Evolutionary conservation across 1,140 invertebrate genomes (phyloP), one percentile per base, ranked within the genome.

Genomic region (Ylistrum balloti): DNA sequence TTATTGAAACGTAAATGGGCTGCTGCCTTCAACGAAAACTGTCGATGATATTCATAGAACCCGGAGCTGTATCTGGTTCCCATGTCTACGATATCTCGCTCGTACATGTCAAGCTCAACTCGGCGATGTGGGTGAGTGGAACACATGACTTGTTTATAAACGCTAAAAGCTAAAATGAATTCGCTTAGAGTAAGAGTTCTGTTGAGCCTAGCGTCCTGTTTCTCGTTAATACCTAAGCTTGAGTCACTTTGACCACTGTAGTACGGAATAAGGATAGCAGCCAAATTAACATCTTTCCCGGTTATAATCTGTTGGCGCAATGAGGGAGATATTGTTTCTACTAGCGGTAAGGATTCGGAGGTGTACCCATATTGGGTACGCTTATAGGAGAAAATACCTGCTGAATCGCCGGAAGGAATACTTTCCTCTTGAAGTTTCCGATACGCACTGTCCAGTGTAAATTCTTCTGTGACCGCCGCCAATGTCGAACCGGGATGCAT

Each of bases 31-130:
- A 85, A 56, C 20, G 88, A 89, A 38, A 85, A 89, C 17, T 34
- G 45, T 88, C 74, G 48, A 33, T 88, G 45, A 34, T 85, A 74
- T n/a, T 89, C 56, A 32, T 89, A 87, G 28, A 86, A 86, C 11
- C 15, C 41, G 1, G 20, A 9, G 1, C 0, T 17, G 41, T 45
- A 45, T 17, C 41, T 13, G 10, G 41, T 45, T 1, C 7, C 41
- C 41, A 45, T 45, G 41, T 45, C 33, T 22, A 86, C 28, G 1
- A 33, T 86, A 10, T 33, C 33, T 33, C 33, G 15, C 10, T 33
- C 33, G 10, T 33, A 33, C 3, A 33, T 11, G 74, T 85, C 74
- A 33, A 33, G 74, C 22, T 86, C 33, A 13, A 33, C 22, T 0
- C 9, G 28, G 7, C 33, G 5, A 10, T 9, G 33, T 13, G 28